Conservation (phyloP, 1,140 invertebrate genomes). For the Drosophila burlai region DNA sequence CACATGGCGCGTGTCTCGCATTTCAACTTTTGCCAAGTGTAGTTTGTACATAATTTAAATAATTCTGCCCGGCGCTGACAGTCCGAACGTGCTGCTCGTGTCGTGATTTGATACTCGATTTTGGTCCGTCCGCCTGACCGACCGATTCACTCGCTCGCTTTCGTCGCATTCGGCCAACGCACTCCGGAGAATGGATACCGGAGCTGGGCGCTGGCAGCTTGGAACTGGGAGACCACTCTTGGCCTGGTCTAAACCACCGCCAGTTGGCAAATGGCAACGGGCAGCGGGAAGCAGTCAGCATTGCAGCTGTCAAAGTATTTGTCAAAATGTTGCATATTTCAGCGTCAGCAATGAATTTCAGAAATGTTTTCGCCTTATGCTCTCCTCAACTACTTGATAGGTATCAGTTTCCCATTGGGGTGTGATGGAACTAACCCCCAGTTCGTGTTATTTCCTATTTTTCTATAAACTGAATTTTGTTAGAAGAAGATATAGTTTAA, state of each 20-base stretch:
- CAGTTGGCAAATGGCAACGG: constrained; percentile 38
- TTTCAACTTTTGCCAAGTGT: constrained; percentile 67
- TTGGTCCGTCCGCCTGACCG: constrained; percentile 4
- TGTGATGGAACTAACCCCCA: no score
- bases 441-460: no score
- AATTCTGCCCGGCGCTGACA: constrained; percentile 69
- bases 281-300: constrained; percentile 31
- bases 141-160: constrained; percentile 18
- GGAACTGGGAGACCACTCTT: constrained; percentile 5
- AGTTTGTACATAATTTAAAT: constrained; percentile 81
- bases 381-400: constrained; percentile 8
- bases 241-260: constrained; percentile 16
- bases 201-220: constrained; percentile 6
- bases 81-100: constrained; percentile 63
- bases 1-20: constrained; percentile 76
- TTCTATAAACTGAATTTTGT: no score
- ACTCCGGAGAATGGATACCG: constrained; percentile 14
- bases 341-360: constrained; percentile 66
- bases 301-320: constrained; percentile 77
- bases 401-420: neutral
- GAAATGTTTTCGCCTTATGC: constrained; percentile 31
- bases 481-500: no score
- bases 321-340: constrained; percentile 79
- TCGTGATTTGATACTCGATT: constrained; percentile 63
- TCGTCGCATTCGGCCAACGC: constrained; percentile 12